Conservation (phyloP, 2,888 invertebrate genomes). For the Limnephilus lunatus region DNA sequence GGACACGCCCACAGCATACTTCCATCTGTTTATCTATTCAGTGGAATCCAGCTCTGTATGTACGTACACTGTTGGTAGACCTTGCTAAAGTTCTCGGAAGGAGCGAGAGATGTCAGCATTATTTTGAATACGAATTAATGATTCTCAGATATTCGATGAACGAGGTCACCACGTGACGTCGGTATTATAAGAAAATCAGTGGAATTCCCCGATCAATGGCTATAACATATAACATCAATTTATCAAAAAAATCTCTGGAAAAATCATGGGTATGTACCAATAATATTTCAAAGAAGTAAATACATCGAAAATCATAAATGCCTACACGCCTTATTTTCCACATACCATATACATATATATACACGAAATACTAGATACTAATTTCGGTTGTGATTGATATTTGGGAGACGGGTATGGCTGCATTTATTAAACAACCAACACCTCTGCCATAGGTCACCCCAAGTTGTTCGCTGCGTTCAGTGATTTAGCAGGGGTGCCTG, state of each 20-base stretch:
- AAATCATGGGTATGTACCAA: too few relatives aligned
- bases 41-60: not conserved
- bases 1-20: not conserved
- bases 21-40: not conserved
- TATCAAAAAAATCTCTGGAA: not conserved
- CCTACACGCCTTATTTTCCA: too few relatives aligned
- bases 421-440: too few relatives aligned
- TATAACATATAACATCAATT: not conserved
- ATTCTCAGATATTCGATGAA: not conserved
- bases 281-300: too few relatives aligned
- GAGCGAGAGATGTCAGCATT: not conserved
- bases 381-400: too few relatives aligned
- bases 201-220: not conserved
- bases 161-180: not conserved
- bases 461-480: too few relatives aligned
- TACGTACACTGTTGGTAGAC: not conserved
- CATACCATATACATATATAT: too few relatives aligned
- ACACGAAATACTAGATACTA: too few relatives aligned
- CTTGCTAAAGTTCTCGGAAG: not conserved
- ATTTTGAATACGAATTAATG: not conserved
- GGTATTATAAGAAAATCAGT: not conserved
- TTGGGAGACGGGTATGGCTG: too few relatives aligned
- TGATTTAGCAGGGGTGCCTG: too few relatives aligned
- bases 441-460: too few relatives aligned
- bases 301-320: too few relatives aligned